Percentiles rank a stretch among this genome's conserved stretches.
phyloP scores from a whole-genome alignment of 1,140 invertebrate genomes.

The Prorops nasuta region DNA sequence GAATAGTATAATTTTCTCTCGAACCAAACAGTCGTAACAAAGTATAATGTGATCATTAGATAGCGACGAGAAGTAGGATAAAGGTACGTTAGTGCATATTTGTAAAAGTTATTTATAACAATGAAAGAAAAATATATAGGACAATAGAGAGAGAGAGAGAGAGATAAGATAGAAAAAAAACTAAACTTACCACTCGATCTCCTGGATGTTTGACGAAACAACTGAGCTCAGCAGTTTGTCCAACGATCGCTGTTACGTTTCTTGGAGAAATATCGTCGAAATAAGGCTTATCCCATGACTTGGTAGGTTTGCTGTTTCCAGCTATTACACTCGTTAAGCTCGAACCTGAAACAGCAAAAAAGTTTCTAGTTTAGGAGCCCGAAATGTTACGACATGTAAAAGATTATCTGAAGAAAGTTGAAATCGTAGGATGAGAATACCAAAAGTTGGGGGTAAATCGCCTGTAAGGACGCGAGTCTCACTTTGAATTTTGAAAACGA shows the following conservation, averaged over 20 bases:
- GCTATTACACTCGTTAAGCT: slow-evolving; percentile 43
- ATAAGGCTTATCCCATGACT: slow-evolving; percentile 67
- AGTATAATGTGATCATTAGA: no score
- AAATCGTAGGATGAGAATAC: no score
- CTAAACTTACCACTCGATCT: slow-evolving; percentile 81
- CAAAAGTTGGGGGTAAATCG: no score
- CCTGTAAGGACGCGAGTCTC: no score
- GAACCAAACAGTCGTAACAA: no score
- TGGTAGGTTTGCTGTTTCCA: slow-evolving; percentile 38
- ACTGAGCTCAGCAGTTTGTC: slow-evolving; percentile 76
- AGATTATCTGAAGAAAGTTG: neutral
- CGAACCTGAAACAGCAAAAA: slow-evolving; percentile 38
- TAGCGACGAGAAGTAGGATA: no score
- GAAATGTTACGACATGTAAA: neutral
- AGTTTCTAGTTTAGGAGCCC: neutral
- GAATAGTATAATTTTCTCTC: no score
- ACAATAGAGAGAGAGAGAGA: neutral
- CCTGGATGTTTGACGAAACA: slow-evolving; percentile 85
- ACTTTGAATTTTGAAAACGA: no score
- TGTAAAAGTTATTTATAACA: no score
- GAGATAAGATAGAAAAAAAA: slow-evolving; percentile 17
- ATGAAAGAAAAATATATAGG: no score
- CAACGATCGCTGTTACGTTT: slow-evolving; percentile 81
- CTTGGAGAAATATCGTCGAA: slow-evolving; percentile 80
- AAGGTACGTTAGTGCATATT: no score